Evolutionary conservation across 1,140 invertebrate species (phyloP), one percentile per base, ranked within the genome.

Genomic region (Copidosoma floridanum): DNA sequence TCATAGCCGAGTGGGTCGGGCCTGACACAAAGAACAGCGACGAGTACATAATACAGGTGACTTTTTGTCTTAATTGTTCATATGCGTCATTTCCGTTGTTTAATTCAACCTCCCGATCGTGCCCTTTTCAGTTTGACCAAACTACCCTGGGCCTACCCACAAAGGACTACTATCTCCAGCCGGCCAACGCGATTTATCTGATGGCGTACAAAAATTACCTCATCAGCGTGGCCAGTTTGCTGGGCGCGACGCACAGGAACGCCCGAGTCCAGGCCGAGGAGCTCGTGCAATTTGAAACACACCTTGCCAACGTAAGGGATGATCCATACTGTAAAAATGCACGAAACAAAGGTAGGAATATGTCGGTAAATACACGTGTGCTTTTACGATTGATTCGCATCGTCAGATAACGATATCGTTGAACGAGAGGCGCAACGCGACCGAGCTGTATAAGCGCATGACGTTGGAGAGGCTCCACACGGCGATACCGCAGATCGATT

Each of bases 11-110:
- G 71, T 93, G 89, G 88, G 88, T 95, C 41, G 90, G 89, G 12
- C 89, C 92, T 1, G 92, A 96, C 72, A 91, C 94, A 23, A 93
- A 92, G 71, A 92, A 95, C 78, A 93, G 92, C 1, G 85, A 92
- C 65, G 84, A 88, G 69, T 91, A 93, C 74, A 86, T 94, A 2
- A 90, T 95, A 65, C 92, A 94, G 79, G 86, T 88, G 73, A 3
- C 63, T 44, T 21, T 27, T 8, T 32, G n/a, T n/a, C n/a, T 32
- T 32, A 8, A 32, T 32, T 32, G 6, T 32, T 32, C 6, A 32
- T 8, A 32, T 32, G 29, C 12, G 12, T 32, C n/a, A n/a, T n/a
- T n/a, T n/a, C n/a, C n/a, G n/a, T n/a, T n/a, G n/a, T n/a, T n/a
- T n/a, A n/a, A n/a, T n/a, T n/a, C n/a, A n/a, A n/a, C n/a, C n/a